phyloP scores from a whole-genome alignment of 2,888 invertebrate species.

The Tanytarsus gracilentus region DNA sequence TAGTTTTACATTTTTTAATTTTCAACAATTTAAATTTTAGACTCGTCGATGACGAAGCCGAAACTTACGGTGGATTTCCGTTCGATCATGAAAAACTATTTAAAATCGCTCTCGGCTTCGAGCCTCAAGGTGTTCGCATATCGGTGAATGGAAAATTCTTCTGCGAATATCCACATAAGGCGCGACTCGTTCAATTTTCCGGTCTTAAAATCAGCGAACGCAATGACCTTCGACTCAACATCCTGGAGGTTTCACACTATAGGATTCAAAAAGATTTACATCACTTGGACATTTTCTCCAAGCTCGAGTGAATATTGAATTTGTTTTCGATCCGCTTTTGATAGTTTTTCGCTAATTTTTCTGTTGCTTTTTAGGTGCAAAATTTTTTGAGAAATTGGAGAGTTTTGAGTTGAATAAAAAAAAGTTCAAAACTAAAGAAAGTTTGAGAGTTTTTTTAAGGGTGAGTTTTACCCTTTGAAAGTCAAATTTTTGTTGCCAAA shows the following conservation, averaged over 20 bases:
- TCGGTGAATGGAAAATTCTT: conserved; percentile 18
- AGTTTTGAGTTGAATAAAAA: too few species aligned
- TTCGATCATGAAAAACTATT: conserved; percentile 18
- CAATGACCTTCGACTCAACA: neutral
- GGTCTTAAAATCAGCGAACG: conserved; percentile 11
- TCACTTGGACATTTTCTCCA: conserved; percentile 12
- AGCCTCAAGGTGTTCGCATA: neutral
- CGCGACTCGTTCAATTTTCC: neutral
- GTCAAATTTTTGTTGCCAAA: too few species aligned
- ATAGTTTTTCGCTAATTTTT: too few species aligned
- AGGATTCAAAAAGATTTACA: conserved; percentile 1
- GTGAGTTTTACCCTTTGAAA: too few species aligned
- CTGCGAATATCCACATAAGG: conserved; percentile 22
- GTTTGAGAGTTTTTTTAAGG: too few species aligned
- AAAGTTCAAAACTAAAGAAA: too few species aligned
- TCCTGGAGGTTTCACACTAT: conserved; percentile 3
- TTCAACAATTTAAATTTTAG: neutral
- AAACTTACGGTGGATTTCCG: conserved; percentile 23
- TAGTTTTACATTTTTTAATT: neutral
- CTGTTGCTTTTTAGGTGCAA: too few species aligned
- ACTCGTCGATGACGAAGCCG: neutral
- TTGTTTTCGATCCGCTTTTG: too few species aligned
- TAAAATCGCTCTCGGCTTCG: conserved; percentile 24
- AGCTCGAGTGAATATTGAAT: conserved; percentile 2
- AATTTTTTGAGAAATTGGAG: too few species aligned